Percentiles rank a stretch among this genome's conserved stretches.
Conservation (phyloP, 2,113 vertebrate species). For the Gambusia affinis region DNA sequence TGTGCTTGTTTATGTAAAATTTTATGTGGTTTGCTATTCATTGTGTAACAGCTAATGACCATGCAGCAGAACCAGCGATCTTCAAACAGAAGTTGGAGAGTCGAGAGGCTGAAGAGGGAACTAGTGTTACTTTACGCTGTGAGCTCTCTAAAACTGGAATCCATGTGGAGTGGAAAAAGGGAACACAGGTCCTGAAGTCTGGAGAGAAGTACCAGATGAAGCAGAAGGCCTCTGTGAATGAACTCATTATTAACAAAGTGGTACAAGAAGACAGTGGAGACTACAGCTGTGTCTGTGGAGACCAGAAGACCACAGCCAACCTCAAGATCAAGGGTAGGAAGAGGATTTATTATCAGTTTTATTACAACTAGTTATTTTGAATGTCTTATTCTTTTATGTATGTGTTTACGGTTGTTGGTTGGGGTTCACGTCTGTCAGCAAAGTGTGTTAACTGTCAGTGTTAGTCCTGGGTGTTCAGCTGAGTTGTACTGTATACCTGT, state of each 20-base stretch:
- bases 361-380: too few species aligned
- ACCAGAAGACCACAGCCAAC: conserved; percentile 70
- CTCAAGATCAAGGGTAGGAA: conserved; percentile 72
- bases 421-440: too few species aligned
- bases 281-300: conserved; percentile 74
- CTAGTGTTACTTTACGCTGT: conserved; percentile 75
- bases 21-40: not conserved
- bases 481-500: not conserved
- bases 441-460: not conserved
- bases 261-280: conserved; percentile 78
- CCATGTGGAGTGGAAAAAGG: conserved; percentile 84
- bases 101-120: conserved; percentile 70
- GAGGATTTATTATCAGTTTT: conserved; percentile 1
- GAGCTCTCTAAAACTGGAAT: conserved; percentile 79
- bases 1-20: too few species aligned
- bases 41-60: conserved; percentile 10
- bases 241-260: conserved; percentile 81
- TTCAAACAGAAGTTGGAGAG: conserved; percentile 9
- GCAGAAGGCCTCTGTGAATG: conserved; percentile 65
- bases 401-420: too few species aligned
- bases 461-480: not conserved
- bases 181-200: conserved; percentile 72
- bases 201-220: conserved; percentile 76
- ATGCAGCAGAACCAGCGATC: conserved; percentile 16
- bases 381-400: too few species aligned